Percentiles rank a stretch among this genome's conserved stretches.
Conservation (phyloP, 2,797 vertebrate species). For the Anniella stebbinsi region DNA sequence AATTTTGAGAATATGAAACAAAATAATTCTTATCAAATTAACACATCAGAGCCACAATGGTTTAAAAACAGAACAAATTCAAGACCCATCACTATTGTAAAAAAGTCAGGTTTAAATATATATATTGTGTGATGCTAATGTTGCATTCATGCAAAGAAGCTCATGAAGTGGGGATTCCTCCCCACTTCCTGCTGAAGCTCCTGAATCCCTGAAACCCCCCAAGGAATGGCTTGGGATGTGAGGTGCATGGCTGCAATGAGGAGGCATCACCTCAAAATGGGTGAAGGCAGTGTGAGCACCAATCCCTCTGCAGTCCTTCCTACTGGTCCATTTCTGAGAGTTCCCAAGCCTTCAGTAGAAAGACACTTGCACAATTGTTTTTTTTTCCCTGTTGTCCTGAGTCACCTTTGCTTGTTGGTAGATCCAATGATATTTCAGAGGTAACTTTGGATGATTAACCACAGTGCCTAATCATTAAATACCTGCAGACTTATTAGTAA, state of each 20-base stretch:
- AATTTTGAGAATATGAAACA: background rate
- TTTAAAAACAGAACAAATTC: background rate
- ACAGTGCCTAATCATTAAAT: background rate
- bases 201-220: background rate
- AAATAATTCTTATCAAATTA: background rate
- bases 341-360: background rate
- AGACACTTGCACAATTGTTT: background rate
- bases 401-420: background rate
- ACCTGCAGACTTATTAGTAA: background rate
- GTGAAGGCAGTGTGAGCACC: background rate
- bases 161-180: background rate
- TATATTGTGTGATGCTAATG: background rate
- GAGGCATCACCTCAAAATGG: background rate
- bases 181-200: background rate
- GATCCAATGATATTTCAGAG: background rate
- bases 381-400: background rate
- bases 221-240: background rate
- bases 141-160: background rate
- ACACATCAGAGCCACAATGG: background rate
- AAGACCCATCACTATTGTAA: background rate
- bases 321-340: background rate
- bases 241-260: background rate
- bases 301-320: background rate
- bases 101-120: background rate
- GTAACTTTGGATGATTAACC: background rate